Percentiles rank a stretch among this genome's conserved stretches.
phyloP scores from a whole-genome alignment of 1,140 invertebrate genomes.

The Varroa destructor region DNA sequence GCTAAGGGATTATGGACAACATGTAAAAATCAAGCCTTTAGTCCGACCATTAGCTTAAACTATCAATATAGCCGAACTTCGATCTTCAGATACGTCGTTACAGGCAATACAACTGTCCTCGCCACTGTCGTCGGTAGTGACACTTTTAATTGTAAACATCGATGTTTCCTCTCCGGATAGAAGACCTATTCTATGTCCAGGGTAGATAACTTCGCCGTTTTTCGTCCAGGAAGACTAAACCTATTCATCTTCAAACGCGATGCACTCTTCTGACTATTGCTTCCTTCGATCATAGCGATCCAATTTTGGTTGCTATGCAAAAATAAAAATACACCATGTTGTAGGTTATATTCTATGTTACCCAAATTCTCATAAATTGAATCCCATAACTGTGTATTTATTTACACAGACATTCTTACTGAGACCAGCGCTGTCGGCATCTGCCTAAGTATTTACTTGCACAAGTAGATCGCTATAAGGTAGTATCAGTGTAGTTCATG shows the following conservation, averaged over 20 bases:
- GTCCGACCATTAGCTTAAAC: background rate
- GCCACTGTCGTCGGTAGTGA: background rate
- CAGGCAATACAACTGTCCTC: slow-evolving; percentile 1
- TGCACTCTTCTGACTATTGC: background rate
- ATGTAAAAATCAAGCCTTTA: too few species aligned
- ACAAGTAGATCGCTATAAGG: too few species aligned
- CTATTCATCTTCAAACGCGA: slow-evolving; percentile 5
- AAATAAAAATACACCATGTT: background rate
- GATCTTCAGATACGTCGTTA: slow-evolving; percentile 13
- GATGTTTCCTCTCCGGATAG: slow-evolving; percentile 5
- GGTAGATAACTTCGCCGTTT: background rate
- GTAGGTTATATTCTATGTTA: background rate
- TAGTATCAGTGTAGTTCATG: too few species aligned
- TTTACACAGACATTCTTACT: background rate
- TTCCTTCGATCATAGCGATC: background rate
- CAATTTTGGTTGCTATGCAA: background rate
- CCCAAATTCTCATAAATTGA: background rate
- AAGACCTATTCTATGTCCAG: background rate
- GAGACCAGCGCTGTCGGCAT: too few species aligned
- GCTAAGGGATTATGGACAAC: too few species aligned
- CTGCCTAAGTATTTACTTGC: too few species aligned
- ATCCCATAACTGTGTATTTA: background rate
- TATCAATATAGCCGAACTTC: background rate
- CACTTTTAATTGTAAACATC: slow-evolving; percentile 16
- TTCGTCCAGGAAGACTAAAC: slow-evolving; percentile 3